These are phyloP conservation scores for Drosophila aldrichi DNA, from an alignment of 2,888 invertebrate genomes.

Conservation along the genomic window DNA sequence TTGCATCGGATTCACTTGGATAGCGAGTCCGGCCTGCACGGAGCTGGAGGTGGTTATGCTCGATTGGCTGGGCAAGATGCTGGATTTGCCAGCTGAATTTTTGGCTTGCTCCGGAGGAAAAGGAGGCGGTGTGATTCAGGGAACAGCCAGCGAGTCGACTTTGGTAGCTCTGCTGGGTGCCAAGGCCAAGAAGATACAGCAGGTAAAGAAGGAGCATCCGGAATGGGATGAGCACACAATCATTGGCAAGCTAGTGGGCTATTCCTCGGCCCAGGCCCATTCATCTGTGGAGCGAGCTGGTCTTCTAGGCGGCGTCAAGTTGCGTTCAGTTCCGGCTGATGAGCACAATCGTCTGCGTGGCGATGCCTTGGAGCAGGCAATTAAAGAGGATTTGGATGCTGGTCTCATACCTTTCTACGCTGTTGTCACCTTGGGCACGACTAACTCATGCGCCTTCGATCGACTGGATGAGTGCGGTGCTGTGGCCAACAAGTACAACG, in stretches of 20 bases:
- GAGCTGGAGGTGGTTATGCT: conserved; percentile 97
- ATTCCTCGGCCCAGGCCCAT: conserved; percentile 95
- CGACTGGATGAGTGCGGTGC: conserved; percentile 94
- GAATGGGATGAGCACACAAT: conserved; percentile 91
- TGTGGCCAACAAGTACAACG: conserved; percentile 90
- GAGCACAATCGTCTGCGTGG: conserved; percentile 90
- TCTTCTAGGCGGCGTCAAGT: conserved; percentile 93
- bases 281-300: conserved; percentile 97
- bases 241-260: conserved; percentile 92
- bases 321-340: conserved; percentile 91
- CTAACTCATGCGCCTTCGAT: conserved; percentile 98
- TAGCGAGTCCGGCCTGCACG: conserved; percentile 97
- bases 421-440: conserved; percentile 96
- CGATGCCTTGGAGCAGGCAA: conserved; percentile 90
- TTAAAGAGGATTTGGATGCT: conserved; percentile 93
- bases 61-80: conserved; percentile 97
- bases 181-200: conserved; percentile 90
- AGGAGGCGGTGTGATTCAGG: conserved; percentile 96
- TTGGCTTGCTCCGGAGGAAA: conserved; percentile 93
- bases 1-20: conserved; percentile 98
- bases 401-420: conserved; percentile 98
- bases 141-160: conserved; percentile 97
- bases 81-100: conserved; percentile 94
- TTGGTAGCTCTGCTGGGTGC: conserved; percentile 96
- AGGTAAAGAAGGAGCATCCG: conserved; percentile 90